Evolutionary conservation across 2,113 vertebrate species (phyloP).

Genomic region (Rhizomys pruinosus): DNA sequence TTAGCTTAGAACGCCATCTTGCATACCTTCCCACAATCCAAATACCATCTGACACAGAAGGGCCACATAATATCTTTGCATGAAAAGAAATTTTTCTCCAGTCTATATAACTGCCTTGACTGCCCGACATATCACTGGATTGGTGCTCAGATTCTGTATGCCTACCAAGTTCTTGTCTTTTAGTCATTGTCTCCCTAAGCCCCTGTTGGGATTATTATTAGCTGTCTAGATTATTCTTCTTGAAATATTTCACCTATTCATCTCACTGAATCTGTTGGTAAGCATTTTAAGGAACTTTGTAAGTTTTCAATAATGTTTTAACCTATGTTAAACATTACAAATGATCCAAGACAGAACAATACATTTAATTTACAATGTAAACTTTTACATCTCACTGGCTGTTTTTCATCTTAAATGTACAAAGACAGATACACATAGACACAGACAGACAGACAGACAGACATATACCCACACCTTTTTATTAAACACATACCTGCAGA

Average conservation of each 20-base stretch:
- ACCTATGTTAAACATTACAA: not conserved
- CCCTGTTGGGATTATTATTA: no score
- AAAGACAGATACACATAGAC: no score
- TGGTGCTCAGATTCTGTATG: not conserved
- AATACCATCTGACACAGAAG: not conserved
- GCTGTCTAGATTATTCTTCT: not conserved
- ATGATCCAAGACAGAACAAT: slow-evolving; percentile 27
- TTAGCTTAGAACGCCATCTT: not conserved
- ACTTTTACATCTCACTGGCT: not conserved
- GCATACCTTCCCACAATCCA: not conserved
- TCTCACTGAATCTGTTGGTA: slow-evolving; percentile 23
- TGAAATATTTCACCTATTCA: not conserved
- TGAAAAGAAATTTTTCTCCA: not conserved
- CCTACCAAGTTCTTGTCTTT: not conserved
- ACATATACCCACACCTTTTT: not conserved
- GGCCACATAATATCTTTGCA: not conserved
- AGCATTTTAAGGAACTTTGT: slow-evolving; percentile 34
- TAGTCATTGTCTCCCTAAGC: not conserved
- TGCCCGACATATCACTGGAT: not conserved
- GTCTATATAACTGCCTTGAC: not conserved
- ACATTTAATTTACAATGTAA: slow-evolving; percentile 49
- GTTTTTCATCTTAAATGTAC: not conserved
- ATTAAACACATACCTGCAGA: slow-evolving; percentile 93
- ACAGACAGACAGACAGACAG: not conserved
- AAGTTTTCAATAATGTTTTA: not conserved